These are phyloP conservation scores for Etheostoma perlongum DNA, from an alignment of 2,797 vertebrate species.

Conservation along the genomic window DNA sequence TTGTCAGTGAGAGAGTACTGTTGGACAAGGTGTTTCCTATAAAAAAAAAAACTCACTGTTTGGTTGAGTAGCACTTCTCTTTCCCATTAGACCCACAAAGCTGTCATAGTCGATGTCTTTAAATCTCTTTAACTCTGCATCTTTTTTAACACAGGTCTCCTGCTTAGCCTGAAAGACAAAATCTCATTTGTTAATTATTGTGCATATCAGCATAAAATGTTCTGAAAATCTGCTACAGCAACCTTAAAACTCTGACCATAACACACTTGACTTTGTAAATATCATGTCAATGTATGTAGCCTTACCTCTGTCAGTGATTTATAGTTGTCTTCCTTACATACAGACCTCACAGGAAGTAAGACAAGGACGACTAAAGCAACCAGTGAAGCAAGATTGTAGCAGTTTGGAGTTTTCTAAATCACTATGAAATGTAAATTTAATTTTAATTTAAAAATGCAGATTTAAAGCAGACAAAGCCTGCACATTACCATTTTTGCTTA, in stretches of 20 bases:
- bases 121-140: conserved; percentile 55
- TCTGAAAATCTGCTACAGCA: conserved; percentile 4
- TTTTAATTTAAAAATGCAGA: not conserved
- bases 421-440: conserved; percentile 24
- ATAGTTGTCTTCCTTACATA: conserved; percentile 40
- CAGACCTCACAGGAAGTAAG: conserved; percentile 45
- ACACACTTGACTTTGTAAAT: not conserved
- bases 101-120: conserved; percentile 69
- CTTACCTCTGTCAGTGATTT: conserved; percentile 41
- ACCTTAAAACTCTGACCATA: not conserved
- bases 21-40: not conserved
- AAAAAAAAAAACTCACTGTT: conserved; percentile 37
- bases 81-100: conserved; percentile 82
- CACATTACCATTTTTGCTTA: not conserved
- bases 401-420: conserved; percentile 50
- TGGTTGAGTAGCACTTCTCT: conserved; percentile 59
- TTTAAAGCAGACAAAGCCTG: not conserved
- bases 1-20: not conserved
- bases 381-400: conserved; percentile 45
- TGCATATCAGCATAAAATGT: not conserved
- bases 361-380: conserved; percentile 50
- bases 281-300: not conserved
- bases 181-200: not conserved
- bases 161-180: conserved; percentile 33
- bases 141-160: conserved; percentile 8